These are phyloP conservation scores for Drosophila guanche DNA, from an alignment of 1,140 invertebrate genomes.

Conservation along the genomic window DNA sequence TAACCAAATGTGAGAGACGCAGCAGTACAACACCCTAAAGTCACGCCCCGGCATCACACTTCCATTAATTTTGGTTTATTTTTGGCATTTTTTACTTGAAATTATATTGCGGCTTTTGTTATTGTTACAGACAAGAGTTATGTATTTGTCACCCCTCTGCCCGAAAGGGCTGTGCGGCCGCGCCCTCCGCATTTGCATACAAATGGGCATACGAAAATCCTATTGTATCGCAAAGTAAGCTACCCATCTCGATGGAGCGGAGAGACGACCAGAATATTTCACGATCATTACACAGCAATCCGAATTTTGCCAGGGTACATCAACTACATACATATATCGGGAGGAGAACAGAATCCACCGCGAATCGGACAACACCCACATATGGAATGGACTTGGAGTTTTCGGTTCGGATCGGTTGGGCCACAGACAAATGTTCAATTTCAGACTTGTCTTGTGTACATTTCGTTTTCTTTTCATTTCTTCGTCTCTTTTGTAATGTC, in stretches of 20 bases:
- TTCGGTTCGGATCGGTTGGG: constrained; percentile 20
- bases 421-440: constrained; percentile 64
- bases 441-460: constrained; percentile 39
- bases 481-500: constrained; percentile 62
- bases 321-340: not conserved
- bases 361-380: constrained; percentile 37
- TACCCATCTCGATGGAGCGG: constrained; percentile 5
- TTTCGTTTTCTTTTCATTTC: constrained; percentile 48
- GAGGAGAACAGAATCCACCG: constrained; percentile 8
- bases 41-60: constrained; percentile 66
- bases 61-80: constrained; percentile 61
- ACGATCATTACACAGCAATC: constrained; percentile 37
- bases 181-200: constrained; percentile 48
- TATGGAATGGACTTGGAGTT: constrained; percentile 10
- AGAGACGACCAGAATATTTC: constrained; percentile 45
- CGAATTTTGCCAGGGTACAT: constrained; percentile 10
- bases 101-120: constrained; percentile 34
- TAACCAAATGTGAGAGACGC: constrained; percentile 45
- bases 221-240: constrained; percentile 23
- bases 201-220: constrained; percentile 37
- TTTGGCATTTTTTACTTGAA: constrained; percentile 56
- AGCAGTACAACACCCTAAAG: constrained; percentile 73
- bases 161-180: constrained; percentile 33
- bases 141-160: constrained; percentile 44
- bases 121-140: constrained; percentile 45